Base-by-base conservation (phyloP, 1,140 invertebrate genomes). In the Lordiphosa collinella region DNA sequence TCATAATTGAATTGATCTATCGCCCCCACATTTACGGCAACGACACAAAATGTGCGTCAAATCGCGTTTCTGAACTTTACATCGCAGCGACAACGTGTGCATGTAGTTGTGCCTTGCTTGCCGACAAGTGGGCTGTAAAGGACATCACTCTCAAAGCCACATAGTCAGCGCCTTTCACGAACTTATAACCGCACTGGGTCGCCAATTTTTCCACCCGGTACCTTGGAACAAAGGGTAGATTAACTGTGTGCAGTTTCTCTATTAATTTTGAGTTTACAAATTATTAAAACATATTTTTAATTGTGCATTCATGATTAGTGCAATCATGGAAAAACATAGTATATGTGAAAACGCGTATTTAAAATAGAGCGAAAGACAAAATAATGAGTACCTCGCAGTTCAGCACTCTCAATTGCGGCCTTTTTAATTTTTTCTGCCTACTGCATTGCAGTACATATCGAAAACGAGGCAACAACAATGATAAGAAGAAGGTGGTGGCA, bases 11-110 rank as follows among this genome's bases (percentile, higher is more conserved):
- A n/a, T 43, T 22, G 36, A n/a, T 14, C 29, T 49, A 18, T 8
- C 29, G 22, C 16, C 12, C 16, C 5, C n/a, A 32, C 47, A 25
- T 53, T 43, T 4, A 38, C 49, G 36, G 40, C 62, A 56, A 25
- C 47, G 25, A 46, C 34, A 56, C 47, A 49, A 69, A 67, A 73
- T 55, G 74, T 68, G 73, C 73, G 82, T 60, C 75, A 71, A 84
- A 85, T 84, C 78, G 78, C 73, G 79, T 70, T 84, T 79, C 70
- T 70, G 66, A 46, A 50, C 32, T 74, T 76, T 69, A 55, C 72
- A 71, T 79, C 64, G 49, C 69, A 50, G 40, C 40, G 48, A 55
- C 65, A 71, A 53, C 50, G 47, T 56, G 43, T 52, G 25, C 64
- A 44, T 40, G 51, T 36, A 38, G 63, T 60, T 53, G 67, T 35